Base-by-base conservation (phyloP, 2,797 vertebrate genomes). In the Phalloptychus januarius region DNA sequence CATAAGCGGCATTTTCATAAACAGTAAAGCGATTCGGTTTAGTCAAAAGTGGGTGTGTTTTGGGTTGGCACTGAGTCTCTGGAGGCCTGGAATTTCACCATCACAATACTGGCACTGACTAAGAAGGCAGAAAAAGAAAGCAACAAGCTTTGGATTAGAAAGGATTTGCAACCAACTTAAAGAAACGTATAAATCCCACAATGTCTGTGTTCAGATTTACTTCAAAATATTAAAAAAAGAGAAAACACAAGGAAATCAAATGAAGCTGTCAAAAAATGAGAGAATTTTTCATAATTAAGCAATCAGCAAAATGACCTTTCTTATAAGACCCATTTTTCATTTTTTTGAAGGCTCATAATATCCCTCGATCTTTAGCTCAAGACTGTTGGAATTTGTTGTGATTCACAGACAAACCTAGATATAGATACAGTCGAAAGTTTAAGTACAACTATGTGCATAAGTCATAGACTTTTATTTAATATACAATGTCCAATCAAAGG, bases 1-100 rank as follows among this genome's bases (percentile, higher is more conserved):
- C 84, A 67, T 46, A 67, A 5, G 13, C 28, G 5, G 71, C 33
- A 61, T 72, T 74, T 82, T 40, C 76, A 77, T 25, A 81, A 31
- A 74, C 45, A 79, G 31, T 58, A 74, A 4, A 7, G 15, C 67
- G 69, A 74, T 80, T 52, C 15, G 20, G 72, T 83, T 75, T 70
- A 33, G 36, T 79, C 23, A 67, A 63, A 71, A 40, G 72, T 73
- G 74, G 48, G 69, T 15, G n/a, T 46, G 50, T 72, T 74, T 56
- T 13, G 56, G 28, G 38, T 1, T 7, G 69, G 56, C 31, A 20
- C 0, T 0, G 42, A 65, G 38, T 67, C 72, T 75, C 56, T 54
- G 18, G 18, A 78, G 76, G 23, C 28, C 1, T 1, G 71, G 2
- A 75, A 71, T 67, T 46, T 78, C 72, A 72, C 74, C 61, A 63